Conservation (phyloP, 2,113 vertebrate species). For the Melierax canorus region DNA sequence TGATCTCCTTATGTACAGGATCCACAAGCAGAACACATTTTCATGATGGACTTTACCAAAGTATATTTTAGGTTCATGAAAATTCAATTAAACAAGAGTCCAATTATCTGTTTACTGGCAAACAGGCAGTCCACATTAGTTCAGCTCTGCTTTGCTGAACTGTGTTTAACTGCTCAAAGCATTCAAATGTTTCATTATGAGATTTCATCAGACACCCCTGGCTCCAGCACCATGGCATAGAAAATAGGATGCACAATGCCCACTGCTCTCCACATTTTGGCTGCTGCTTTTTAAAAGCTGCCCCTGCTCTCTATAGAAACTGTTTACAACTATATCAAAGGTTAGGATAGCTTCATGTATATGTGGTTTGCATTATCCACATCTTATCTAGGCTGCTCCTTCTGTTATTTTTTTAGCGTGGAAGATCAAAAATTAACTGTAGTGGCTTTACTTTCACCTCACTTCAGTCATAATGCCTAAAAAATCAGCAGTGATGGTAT, state of each 20-base stretch:
- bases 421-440: not conserved
- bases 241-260: not conserved
- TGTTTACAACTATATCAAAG: not conserved
- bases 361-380: not conserved
- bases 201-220: constrained; percentile 4
- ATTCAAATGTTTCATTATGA: not conserved
- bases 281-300: not conserved
- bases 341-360: not conserved
- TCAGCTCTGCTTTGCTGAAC: constrained; percentile 19
- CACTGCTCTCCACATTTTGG: not conserved
- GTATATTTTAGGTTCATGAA: not conserved
- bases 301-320: not conserved
- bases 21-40: not conserved
- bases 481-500: not conserved
- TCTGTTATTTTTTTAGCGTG: not conserved
- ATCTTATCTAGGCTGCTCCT: not conserved
- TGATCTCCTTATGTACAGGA: not conserved
- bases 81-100: constrained; percentile 18
- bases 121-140: not conserved
- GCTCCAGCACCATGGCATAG: not conserved
- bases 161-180: constrained; percentile 14
- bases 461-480: not conserved
- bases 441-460: not conserved
- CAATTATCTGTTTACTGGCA: not conserved
- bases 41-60: not conserved